Base-by-base conservation (phyloP, 2,888 invertebrate genomes). In the Vanessa cardui region DNA sequence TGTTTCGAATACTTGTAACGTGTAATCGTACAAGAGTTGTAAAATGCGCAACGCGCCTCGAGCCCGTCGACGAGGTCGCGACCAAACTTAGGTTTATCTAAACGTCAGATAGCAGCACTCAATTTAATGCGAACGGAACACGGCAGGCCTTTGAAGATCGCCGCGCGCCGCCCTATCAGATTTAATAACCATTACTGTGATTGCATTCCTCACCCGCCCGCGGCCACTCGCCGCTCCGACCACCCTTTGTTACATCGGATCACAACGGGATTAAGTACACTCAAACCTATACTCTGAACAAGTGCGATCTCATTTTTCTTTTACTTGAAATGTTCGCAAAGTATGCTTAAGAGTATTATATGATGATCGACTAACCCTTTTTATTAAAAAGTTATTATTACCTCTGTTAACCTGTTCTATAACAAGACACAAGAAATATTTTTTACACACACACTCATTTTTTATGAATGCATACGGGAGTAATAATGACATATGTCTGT, bases 121-220 rank as follows among this genome's bases (percentile, higher is more conserved):
- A 49, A 47, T 62, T 39, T 46, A 59, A 59, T 45, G 26, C 62
- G 47, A 66, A 54, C 59, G 58, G 45, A 33, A 21, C 64, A 33
- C 49, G 47, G 20, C 52, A 15, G 63, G 47, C 56, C 62, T 66
- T 66, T 66, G 66, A 66, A 56, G 61, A 62, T 21, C 62, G 63
- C 63, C 31, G 59, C 64, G 20, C 63, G 49, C 66, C 59, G 63
- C 52, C 63, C 63, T 74, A 74, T 74, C 73, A 68, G 68, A 67
- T 73, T 62, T 74, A 74, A 72, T 73, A 70, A 66, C 72, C 70
- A 69, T 72, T 72, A 73, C 68, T 49, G 56, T 49, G 70, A 72
- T 70, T 69, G 62, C 66, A 6, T 39, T 15, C 61, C 1, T 31
- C n/a, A 18, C 16, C 44, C 63, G 39, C 52, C 15, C 54, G 18